These are phyloP conservation scores for Melipona quadrifasciata DNA, from an alignment of 1,140 invertebrate genomes.

Conservation along the genomic window DNA sequence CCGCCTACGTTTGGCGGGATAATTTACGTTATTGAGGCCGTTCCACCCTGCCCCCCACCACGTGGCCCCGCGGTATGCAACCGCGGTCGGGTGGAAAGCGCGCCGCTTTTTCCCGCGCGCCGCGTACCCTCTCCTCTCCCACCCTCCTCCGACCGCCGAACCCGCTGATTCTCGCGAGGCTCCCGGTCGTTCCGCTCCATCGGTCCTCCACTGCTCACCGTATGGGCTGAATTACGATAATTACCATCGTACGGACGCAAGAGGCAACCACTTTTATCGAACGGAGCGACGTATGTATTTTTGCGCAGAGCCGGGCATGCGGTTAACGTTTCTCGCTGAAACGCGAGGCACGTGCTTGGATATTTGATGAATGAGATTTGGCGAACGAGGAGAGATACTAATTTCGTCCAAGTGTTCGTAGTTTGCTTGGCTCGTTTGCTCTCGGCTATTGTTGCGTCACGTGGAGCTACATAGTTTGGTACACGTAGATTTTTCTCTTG, in stretches of 20 bases:
- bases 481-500: too few species aligned
- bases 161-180: too few species aligned
- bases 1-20: conserved; percentile 68
- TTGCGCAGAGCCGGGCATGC: neutral
- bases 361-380: neutral
- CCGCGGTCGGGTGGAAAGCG: conserved; percentile 43
- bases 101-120: conserved; percentile 7
- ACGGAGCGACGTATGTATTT: neutral
- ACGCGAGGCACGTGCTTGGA: neutral
- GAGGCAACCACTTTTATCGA: neutral
- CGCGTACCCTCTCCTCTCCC: neutral
- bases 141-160: neutral
- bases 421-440: too few species aligned
- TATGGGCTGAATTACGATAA: conserved; percentile 24
- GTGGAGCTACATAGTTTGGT: too few species aligned
- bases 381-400: neutral
- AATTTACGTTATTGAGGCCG: conserved; percentile 76
- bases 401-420: too few species aligned
- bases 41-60: conserved; percentile 68
- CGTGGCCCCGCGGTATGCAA: conserved; percentile 32
- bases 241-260: neutral
- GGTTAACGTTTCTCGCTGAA: neutral
- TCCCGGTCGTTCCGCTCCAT: neutral
- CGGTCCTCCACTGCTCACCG: neutral
- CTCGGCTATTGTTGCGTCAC: too few species aligned